Evolutionary conservation across 2,113 vertebrate genomes (phyloP), one percentile per base, ranked within the genome.

Genomic region (Platanista minor): DNA sequence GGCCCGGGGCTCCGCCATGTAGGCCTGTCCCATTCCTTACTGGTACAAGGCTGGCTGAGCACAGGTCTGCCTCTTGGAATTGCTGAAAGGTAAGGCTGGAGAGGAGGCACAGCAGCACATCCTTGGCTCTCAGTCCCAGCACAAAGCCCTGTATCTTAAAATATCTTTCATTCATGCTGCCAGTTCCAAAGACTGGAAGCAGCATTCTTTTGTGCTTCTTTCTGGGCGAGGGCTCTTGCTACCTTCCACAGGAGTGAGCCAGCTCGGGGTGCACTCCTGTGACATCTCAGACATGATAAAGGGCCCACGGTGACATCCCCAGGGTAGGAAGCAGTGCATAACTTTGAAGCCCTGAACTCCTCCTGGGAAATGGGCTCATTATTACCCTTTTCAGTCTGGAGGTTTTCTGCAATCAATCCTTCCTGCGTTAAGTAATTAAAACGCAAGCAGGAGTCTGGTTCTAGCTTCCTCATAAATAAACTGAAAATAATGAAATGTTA

Each of bases 61-160:
- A 96, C 82, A 97, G 87, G 97, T 94, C 85, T 49, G 83, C 96
- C 97, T 97, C 90, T 92, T 95, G 90, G 97, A 98, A 96, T 77
- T 83, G 89, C 87, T 71, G 31, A 74, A 94, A 93, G 97, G 95
- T 97, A 97, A 97, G 95, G 87, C 71, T 96, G 88, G 33, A 93
- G 96, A 97, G 36, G 97, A 92, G 33, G 62, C 2, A 0, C 43
- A 8, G 12, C n/a, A 77, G 57, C 1, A 4, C 39, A 33, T 14
- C 67, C 27, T 9, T 61, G 80, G 39, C 62, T 57, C 61, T 87
- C 57, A 10, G 67, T 12, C 12, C 4, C 23, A 0, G 9, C 72
- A 75, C 69, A 36, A 67, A 87, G n/a, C 29, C 61, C 64, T 11
- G 11, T 81, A 57, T 18, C 43, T 91, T 62, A 75, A 81, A 95